Percentiles rank a stretch among this genome's conserved stretches.
phyloP scores from a whole-genome alignment of 2,888 invertebrate species.

The Drosophila demipolita region DNA sequence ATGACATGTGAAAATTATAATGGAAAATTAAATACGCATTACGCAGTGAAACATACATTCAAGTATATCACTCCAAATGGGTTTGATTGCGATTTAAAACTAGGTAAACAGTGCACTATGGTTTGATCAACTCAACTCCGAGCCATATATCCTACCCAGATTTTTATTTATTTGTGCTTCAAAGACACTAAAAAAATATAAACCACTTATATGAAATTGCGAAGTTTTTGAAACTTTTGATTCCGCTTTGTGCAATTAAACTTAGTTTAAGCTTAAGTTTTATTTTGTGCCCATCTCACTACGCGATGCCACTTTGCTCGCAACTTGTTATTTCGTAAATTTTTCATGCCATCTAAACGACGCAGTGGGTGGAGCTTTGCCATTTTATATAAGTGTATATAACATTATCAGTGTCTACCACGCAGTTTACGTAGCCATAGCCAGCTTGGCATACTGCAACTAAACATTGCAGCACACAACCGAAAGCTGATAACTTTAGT shows the following conservation, averaged over 20 bases:
- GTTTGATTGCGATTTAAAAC: background rate
- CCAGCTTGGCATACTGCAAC: slow-evolving; percentile 21
- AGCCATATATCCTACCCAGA: background rate
- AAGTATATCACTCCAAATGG: background rate
- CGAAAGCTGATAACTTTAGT: slow-evolving; percentile 71
- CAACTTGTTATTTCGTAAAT: slow-evolving; percentile 46
- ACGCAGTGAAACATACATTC: too few species aligned
- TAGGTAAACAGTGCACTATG: background rate
- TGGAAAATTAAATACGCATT: too few species aligned
- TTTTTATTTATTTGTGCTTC: background rate
- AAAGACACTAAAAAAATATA: background rate
- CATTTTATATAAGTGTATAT: slow-evolving; percentile 30
- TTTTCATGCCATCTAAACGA: slow-evolving; percentile 30
- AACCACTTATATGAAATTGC: slow-evolving; percentile 21
- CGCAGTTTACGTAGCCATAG: slow-evolving; percentile 26
- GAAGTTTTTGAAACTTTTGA: slow-evolving; percentile 32
- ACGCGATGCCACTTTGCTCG: slow-evolving; percentile 2
- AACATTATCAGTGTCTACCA: slow-evolving; percentile 61
- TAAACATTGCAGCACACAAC: slow-evolving; percentile 40
- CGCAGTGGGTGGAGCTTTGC: slow-evolving; percentile 1
- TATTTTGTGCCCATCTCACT: slow-evolving; percentile 22
- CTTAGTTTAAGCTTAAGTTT: slow-evolving; percentile 51
- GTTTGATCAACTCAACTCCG: background rate
- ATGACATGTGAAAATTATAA: background rate
- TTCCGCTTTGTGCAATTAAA: slow-evolving; percentile 60